phyloP scores from a whole-genome alignment of 2,797 vertebrate species.

The Percopsis omiscomaycus region DNA sequence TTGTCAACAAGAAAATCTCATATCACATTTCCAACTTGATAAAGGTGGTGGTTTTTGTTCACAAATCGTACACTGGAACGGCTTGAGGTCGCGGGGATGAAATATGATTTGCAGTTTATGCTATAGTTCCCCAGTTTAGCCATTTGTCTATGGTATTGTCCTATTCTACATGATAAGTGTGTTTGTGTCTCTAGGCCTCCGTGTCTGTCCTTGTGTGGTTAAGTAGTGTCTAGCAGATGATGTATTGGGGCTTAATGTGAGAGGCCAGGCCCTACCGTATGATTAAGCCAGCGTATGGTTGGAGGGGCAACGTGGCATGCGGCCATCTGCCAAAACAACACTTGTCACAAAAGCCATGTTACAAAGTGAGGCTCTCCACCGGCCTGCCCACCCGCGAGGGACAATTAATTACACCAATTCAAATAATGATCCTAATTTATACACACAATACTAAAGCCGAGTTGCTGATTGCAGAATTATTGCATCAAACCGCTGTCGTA shows the following conservation, averaged over 20 bases:
- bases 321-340: slow-evolving; percentile 66
- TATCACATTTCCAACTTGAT: slow-evolving; percentile 49
- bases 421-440: slow-evolving; percentile 67
- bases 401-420: slow-evolving; percentile 64
- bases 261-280: slow-evolving; percentile 26
- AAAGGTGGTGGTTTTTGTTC: slow-evolving; percentile 38
- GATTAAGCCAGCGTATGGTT: slow-evolving; percentile 33
- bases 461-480: slow-evolving; percentile 76
- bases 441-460: slow-evolving; percentile 60
- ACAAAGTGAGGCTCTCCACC: slow-evolving; percentile 38
- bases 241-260: slow-evolving; percentile 24
- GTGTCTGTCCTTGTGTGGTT: slow-evolving; percentile 41
- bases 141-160: slow-evolving; percentile 9
- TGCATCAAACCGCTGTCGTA: slow-evolving; percentile 62
- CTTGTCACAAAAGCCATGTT: slow-evolving; percentile 49
- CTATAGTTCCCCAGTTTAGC: slow-evolving; percentile 27
- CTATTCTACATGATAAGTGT: slow-evolving; percentile 8
- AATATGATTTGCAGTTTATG: background rate
- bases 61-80: slow-evolving; percentile 34
- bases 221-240: slow-evolving; percentile 42
- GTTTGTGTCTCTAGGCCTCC: slow-evolving; percentile 19
- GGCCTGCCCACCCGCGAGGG: slow-evolving; percentile 31
- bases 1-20: slow-evolving; percentile 29
- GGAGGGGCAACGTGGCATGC: slow-evolving; percentile 42
- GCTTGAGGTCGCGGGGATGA: slow-evolving; percentile 31